These are phyloP conservation scores for Cylas formicarius DNA, from an alignment of 1,140 invertebrate genomes.

Conservation along the genomic window DNA sequence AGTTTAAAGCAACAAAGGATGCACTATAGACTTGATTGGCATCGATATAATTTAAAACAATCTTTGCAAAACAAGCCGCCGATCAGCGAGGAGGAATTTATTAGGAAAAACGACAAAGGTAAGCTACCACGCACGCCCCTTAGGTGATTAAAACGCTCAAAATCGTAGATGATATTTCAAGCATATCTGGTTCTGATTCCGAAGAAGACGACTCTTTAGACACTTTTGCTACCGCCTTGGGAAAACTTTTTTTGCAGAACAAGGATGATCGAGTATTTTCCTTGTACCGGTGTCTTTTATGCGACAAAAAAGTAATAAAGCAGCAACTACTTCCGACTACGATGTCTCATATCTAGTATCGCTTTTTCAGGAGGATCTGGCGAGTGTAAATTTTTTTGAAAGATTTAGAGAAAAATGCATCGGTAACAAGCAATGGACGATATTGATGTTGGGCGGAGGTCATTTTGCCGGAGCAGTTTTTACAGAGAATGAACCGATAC, in stretches of 20 bases:
- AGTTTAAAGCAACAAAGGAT: conserved; percentile 45
- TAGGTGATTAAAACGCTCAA: too few relatives aligned
- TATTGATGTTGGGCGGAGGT: conserved; percentile 77
- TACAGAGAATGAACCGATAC: conserved; percentile 54
- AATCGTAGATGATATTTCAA: conserved; percentile 60
- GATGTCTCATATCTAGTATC: neutral
- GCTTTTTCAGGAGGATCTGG: conserved; percentile 23
- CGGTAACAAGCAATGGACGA: conserved; percentile 49
- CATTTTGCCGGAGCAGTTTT: conserved; percentile 83
- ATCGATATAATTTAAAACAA: conserved; percentile 64
- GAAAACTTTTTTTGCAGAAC: conserved; percentile 68
- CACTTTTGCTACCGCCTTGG: conserved; percentile 51
- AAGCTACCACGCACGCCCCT: too few relatives aligned
- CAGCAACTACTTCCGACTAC: conserved; percentile 18
- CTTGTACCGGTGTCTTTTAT: conserved; percentile 62
- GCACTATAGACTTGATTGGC: conserved; percentile 67
- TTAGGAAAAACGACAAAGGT: conserved; percentile 29
- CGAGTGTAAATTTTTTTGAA: conserved; percentile 12
- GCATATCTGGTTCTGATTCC: conserved; percentile 67
- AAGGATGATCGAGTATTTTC: conserved; percentile 59
- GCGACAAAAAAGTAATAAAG: conserved; percentile 54
- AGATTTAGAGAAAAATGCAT: conserved; percentile 21
- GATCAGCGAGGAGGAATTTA: conserved; percentile 49
- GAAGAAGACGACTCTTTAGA: conserved; percentile 49
- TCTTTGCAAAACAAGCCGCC: conserved; percentile 50